Percentiles rank a stretch among this genome's conserved stretches.
These are phyloP conservation scores for Oreonectes daqikongensis DNA, from an alignment of 2,797 vertebrate species.

Conservation along the genomic window DNA sequence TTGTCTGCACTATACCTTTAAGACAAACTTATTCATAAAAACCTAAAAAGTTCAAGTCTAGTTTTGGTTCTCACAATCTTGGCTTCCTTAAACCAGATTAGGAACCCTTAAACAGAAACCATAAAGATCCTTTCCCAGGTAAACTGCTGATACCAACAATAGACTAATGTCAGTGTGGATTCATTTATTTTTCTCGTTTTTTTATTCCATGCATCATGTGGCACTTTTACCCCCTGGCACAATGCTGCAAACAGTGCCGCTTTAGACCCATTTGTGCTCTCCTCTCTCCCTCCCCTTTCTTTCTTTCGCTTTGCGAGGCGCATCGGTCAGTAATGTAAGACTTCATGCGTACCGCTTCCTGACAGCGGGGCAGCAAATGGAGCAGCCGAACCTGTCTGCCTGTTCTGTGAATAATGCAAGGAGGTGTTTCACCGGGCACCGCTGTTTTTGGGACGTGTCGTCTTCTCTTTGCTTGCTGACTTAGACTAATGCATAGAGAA, in stretches of 20 bases:
- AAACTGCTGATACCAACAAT: constrained; percentile 58
- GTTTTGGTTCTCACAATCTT: too few species aligned
- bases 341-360: constrained; percentile 75
- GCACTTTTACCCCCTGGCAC: constrained; percentile 26
- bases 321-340: constrained; percentile 78
- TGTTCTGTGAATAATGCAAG: constrained; percentile 79
- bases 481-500: constrained; percentile 36
- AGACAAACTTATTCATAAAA: too few species aligned
- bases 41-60: too few species aligned
- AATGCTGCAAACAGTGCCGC: constrained; percentile 27
- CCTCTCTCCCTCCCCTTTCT: constrained; percentile 44
- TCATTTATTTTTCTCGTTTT: constrained; percentile 42
- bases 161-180: constrained; percentile 58
- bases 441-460: constrained; percentile 50
- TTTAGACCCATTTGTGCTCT: constrained; percentile 49
- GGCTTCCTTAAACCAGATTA: too few species aligned
- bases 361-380: constrained; percentile 71
- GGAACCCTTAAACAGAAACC: not conserved
- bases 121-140: constrained; percentile 6
- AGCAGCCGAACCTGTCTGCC: constrained; percentile 68
- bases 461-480: constrained; percentile 43
- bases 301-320: constrained; percentile 60
- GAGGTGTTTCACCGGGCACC: constrained; percentile 52
- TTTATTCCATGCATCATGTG: constrained; percentile 39
- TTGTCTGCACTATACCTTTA: too few species aligned